Base-by-base conservation (phyloP, 1,140 invertebrate genomes). In the Bilobella aurantiaca region DNA sequence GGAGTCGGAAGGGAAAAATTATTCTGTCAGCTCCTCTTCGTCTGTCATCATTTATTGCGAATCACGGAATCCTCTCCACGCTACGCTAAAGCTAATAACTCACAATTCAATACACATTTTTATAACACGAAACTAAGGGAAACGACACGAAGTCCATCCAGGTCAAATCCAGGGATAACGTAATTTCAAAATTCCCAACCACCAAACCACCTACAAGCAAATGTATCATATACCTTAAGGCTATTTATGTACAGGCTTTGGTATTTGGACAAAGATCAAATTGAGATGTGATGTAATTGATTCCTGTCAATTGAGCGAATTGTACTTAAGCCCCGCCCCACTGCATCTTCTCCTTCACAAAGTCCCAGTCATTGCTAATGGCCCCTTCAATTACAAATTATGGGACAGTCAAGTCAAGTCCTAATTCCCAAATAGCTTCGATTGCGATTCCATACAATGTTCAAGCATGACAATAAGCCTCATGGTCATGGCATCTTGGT, bases 1-100 rank as follows among this genome's bases (percentile, higher is more conserved):
- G 49, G 49, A 53, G 23, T 12, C 14, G 49, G 49, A 53, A 53
- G 21, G 49, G 49, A 53, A 23, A 53, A 53, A 53, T 53, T 53
- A 53, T 53, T 53, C 49, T 53, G 49, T 53, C 49, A 53, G 49
- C 49, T 53, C 49, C 49, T 53, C 49, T 53, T 53, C 49, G 21
- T 8, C 21, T 53, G 49, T 53, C 49, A 53, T 53, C 49, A 53
- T 53, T 53, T 53, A 53, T 53, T 53, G 49, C 49, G 49, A 53
- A 53, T 53, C 49, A 53, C 49, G 49, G 49, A 53, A 53, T 53
- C 8, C 8, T 23, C 23, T 23, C 8, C 49, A 53, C 49, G 49
- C 49, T 23, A 53, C 5, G 5, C 49, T 53, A 53, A 53, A 53
- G 12, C 25, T 23, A 53, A 14, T 14, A 53, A 8, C 37, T 12